Percentiles rank a stretch among this genome's conserved stretches.
Conservation (phyloP, 2,888 invertebrate species). For the Zygogramma bicolorata region DNA sequence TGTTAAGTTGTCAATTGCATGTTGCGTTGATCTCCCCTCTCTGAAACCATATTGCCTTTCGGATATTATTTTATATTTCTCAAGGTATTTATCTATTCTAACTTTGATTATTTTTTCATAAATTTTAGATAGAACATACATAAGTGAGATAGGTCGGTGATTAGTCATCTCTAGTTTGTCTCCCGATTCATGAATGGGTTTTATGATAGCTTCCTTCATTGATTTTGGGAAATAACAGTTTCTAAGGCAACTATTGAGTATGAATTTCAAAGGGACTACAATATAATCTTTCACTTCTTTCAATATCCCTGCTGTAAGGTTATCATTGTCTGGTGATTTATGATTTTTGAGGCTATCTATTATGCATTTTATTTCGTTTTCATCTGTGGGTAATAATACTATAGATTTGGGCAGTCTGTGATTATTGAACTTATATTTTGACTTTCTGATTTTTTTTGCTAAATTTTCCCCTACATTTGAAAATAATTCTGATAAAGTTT, state of each 20-base stretch:
- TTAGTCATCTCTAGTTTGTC: neutral
- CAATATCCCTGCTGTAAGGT: neutral
- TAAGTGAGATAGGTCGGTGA: neutral
- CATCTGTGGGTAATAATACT: neutral
- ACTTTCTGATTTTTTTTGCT: neutral
- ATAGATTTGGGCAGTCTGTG: neutral
- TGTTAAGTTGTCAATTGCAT: neutral
- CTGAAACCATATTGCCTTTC: neutral
- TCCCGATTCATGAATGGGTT: neutral
- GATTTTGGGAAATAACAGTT: neutral
- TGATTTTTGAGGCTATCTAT: neutral
- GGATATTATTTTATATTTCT: neutral
- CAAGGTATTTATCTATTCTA: neutral
- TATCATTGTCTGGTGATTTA: neutral
- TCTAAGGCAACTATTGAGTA: neutral
- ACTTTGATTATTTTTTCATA: neutral
- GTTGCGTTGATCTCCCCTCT: no score
- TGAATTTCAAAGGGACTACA: neutral
- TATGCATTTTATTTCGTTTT: neutral
- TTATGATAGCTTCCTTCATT: neutral
- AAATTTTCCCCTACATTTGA: neutral
- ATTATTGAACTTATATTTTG: neutral
- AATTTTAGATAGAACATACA: neutral
- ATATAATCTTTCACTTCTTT: neutral
- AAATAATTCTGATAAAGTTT: neutral